A percentile compares a stretch with the other conserved stretches of the same genome.
phyloP scores from a whole-genome alignment of 2,797 vertebrate species.

The Lepidocolaptes lacrymiger region DNA sequence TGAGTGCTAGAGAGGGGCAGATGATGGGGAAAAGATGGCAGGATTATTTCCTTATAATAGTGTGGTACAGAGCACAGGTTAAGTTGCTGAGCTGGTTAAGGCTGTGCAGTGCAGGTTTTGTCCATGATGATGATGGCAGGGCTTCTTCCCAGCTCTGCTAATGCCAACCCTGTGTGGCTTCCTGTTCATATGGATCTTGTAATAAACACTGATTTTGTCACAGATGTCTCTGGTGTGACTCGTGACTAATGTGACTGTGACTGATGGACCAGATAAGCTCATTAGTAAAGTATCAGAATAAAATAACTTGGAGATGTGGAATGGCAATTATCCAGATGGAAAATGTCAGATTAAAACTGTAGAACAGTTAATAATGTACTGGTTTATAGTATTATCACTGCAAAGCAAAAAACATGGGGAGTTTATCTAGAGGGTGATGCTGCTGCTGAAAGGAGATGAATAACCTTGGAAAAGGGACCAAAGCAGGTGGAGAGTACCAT shows the following conservation, averaged over 20 bases:
- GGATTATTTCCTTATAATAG: neutral
- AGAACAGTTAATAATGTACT: constrained; percentile 63
- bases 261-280: constrained; percentile 67
- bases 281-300: constrained; percentile 71
- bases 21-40: neutral
- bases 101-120: neutral
- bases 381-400: constrained; percentile 62
- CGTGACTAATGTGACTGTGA: constrained; percentile 66
- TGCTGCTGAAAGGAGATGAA: neutral
- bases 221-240: constrained; percentile 56
- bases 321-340: constrained; percentile 63
- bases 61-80: accelerated
- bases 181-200: neutral
- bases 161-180: neutral
- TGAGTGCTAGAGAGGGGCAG: neutral
- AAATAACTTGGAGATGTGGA: constrained; percentile 66
- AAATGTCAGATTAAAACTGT: constrained; percentile 72
- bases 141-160: neutral
- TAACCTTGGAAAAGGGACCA: neutral
- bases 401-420: constrained; percentile 31
- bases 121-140: neutral
- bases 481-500: constrained; percentile 46
- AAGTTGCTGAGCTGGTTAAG: neutral
- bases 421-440: constrained; percentile 37
- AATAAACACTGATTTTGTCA: constrained; percentile 6